These are phyloP conservation scores for Nomada fucata DNA, from an alignment of 2,888 invertebrate species.

Conservation along the genomic window DNA sequence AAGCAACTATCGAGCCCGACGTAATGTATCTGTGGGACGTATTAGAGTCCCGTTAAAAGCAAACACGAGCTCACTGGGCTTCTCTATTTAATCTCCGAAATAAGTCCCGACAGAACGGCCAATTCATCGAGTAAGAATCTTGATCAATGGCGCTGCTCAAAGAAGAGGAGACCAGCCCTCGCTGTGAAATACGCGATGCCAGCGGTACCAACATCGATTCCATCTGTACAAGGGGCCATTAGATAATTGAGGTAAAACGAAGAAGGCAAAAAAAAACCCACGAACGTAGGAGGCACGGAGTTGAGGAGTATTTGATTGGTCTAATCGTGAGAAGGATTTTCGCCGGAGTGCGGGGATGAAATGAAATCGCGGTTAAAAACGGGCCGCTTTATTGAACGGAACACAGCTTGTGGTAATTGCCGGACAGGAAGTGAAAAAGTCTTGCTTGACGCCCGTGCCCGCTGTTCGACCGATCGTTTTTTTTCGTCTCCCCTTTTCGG, in stretches of 20 bases:
- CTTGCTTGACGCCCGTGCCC: conserved; percentile 26
- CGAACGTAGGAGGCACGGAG: conserved; percentile 4
- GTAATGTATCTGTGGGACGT: too few species aligned
- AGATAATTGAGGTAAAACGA: conserved; percentile 58
- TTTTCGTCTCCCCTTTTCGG: background rate
- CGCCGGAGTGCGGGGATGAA: conserved; percentile 25
- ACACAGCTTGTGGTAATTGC: conserved; percentile 64
- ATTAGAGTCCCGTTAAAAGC: too few species aligned
- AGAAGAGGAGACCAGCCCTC: background rate
- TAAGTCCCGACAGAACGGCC: conserved; percentile 39
- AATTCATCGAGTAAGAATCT: conserved; percentile 30
- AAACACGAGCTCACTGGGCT: conserved; percentile 29
- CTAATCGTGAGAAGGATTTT: conserved; percentile 38
- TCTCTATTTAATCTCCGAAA: conserved; percentile 38
- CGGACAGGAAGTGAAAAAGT: conserved; percentile 28
- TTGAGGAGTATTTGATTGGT: conserved; percentile 46
- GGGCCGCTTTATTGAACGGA: conserved; percentile 45
- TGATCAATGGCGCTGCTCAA: conserved; percentile 10
- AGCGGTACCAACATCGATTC: conserved; percentile 22
- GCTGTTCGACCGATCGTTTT: conserved; percentile 9
- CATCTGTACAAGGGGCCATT: conserved; percentile 43
- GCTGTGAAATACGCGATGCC: background rate
- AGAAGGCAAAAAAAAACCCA: background rate
- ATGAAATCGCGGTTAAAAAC: conserved; percentile 52
- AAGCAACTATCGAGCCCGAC: too few species aligned